Evolutionary conservation across 1,140 invertebrate species (phyloP).

Genomic region (Pseudomyrmex sp.): DNA sequence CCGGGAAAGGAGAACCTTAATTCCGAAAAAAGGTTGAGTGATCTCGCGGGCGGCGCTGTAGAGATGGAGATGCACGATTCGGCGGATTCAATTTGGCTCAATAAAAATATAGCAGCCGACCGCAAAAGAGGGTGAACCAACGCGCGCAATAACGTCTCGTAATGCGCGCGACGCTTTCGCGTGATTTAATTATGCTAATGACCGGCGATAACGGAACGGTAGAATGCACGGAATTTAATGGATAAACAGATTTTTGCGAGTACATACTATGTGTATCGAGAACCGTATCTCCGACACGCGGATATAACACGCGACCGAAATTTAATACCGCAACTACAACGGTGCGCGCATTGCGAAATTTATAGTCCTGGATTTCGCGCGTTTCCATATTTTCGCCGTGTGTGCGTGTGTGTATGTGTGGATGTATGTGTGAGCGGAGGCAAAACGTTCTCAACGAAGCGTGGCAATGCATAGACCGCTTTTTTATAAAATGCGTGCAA

Average conservation of each 20-base stretch:
- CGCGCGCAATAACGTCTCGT: slow-evolving; percentile 45
- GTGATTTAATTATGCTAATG: slow-evolving; percentile 59
- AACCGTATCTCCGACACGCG: slow-evolving; percentile 18
- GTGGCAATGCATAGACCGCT: neutral
- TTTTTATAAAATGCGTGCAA: slow-evolving; percentile 20
- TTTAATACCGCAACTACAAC: slow-evolving; percentile 53
- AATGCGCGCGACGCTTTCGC: slow-evolving; percentile 37
- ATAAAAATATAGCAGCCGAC: slow-evolving; percentile 44
- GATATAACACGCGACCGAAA: slow-evolving; percentile 45
- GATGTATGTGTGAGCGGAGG: too few relatives aligned
- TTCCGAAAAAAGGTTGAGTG: slow-evolving; percentile 32
- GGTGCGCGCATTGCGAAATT: slow-evolving; percentile 43
- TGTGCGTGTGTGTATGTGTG: neutral
- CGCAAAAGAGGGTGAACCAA: neutral
- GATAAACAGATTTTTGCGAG: slow-evolving; percentile 50
- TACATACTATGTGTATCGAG: slow-evolving; percentile 32
- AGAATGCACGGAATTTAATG: slow-evolving; percentile 47
- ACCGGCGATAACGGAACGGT: slow-evolving; percentile 40
- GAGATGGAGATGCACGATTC: slow-evolving; percentile 36
- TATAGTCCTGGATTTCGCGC: slow-evolving; percentile 49
- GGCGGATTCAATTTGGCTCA: slow-evolving; percentile 52
- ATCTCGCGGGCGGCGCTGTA: neutral
- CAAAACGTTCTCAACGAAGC: slow-evolving; percentile 30
- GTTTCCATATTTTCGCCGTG: slow-evolving; percentile 43
- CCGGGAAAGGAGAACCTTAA: slow-evolving; percentile 23